These are phyloP conservation scores for Spialia ferax DNA, from an alignment of 2,888 invertebrate species.

Conservation along the genomic window DNA sequence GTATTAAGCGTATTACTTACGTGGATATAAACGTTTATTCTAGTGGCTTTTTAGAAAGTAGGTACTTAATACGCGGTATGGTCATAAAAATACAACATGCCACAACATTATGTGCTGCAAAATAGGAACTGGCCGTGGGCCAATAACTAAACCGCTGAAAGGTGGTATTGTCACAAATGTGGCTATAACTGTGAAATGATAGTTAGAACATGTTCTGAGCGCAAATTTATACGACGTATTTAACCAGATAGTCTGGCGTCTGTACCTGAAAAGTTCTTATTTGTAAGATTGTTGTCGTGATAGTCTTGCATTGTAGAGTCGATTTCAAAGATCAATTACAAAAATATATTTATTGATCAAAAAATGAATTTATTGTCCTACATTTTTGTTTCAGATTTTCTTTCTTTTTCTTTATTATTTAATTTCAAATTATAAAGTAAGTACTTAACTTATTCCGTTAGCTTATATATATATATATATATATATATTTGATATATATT, in stretches of 20 bases:
- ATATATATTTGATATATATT: no score
- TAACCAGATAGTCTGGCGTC: constrained; percentile 36
- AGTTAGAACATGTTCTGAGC: constrained; percentile 41
- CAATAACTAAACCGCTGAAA: constrained; percentile 42
- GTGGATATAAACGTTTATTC: constrained; percentile 30
- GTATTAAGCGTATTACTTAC: constrained; percentile 36
- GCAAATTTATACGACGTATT: constrained; percentile 40
- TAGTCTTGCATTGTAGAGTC: background rate
- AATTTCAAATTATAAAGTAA: no score
- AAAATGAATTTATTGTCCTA: no score
- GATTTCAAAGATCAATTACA: background rate
- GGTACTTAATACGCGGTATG: constrained; percentile 35
- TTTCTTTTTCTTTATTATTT: no score
- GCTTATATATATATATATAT: no score
- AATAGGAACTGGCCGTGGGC: constrained; percentile 39
- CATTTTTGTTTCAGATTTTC: no score
- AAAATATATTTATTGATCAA: no score
- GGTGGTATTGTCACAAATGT: constrained; percentile 42
- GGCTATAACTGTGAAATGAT: constrained; percentile 41
- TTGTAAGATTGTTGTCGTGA: constrained; percentile 7
- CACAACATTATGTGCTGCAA: constrained; percentile 39
- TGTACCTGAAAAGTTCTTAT: constrained; percentile 32
- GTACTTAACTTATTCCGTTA: no score
- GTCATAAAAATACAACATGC: constrained; percentile 40
- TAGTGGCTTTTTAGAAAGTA: constrained; percentile 36